phyloP scores from a whole-genome alignment of 2,113 vertebrate species.

The Micronycteris hirsuta region DNA sequence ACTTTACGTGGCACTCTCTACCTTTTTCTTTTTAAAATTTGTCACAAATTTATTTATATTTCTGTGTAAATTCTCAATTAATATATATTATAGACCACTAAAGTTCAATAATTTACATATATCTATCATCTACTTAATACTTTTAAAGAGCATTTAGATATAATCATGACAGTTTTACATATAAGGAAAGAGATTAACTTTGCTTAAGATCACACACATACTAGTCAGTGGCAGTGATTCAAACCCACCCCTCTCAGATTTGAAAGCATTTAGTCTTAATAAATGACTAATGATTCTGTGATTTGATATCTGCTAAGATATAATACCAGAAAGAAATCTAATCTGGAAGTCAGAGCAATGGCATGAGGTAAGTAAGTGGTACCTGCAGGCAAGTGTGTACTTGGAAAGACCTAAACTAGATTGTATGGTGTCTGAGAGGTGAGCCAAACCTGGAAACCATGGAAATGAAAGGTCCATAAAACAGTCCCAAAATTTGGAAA shows the following conservation, averaged over 20 bases:
- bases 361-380: not conserved
- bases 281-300: not conserved
- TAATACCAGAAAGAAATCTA: not conserved
- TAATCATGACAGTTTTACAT: not conserved
- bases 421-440: not conserved
- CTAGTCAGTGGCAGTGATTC: not conserved
- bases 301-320: not conserved
- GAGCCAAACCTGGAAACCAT: not conserved
- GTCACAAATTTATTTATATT: not conserved
- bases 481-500: not conserved
- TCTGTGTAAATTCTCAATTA: not conserved
- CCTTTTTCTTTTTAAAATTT: not conserved
- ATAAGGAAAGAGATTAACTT: not conserved
- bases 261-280: not conserved
- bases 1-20: not conserved
- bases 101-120: not conserved
- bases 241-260: not conserved
- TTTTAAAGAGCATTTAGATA: not conserved
- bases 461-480: not conserved
- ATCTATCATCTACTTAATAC: not conserved
- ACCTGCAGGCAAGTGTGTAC: not conserved
- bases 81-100: not conserved
- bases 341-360: not conserved
- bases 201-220: not conserved
- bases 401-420: not conserved